A percentile compares a stretch with the other conserved stretches of the same genome.
These are phyloP conservation scores for Thalassarche chlororhynchos DNA, from an alignment of 2,113 vertebrate species.

Conservation along the genomic window DNA sequence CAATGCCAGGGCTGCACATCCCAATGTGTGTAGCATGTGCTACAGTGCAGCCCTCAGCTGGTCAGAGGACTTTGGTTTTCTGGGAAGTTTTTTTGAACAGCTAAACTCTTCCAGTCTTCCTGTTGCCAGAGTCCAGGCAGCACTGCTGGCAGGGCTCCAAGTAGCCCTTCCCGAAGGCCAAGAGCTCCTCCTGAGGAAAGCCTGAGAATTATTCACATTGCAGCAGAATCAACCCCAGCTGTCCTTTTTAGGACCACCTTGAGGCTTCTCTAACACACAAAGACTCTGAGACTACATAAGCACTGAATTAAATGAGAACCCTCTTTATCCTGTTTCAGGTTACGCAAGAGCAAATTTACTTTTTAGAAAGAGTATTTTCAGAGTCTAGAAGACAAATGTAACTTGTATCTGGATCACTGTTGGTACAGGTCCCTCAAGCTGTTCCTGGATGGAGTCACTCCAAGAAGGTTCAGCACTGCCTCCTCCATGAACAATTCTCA, in stretches of 20 bases:
- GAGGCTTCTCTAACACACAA: not conserved
- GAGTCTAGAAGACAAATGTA: not conserved
- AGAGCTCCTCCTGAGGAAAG: not conserved
- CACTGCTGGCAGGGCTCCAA: not conserved
- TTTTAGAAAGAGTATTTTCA: not conserved
- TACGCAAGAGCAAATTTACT: not conserved
- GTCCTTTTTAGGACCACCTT: not conserved
- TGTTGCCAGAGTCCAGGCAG: not conserved
- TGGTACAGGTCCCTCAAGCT: constrained; percentile 9
- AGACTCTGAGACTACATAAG: not conserved
- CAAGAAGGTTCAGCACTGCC: constrained; percentile 12
- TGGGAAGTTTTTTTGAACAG: not conserved
- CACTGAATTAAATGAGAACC: not conserved
- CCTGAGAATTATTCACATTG: not conserved
- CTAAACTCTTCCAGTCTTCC: not conserved
- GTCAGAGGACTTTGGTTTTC: not conserved
- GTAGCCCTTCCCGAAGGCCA: not conserved
- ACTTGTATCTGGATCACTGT: not conserved
- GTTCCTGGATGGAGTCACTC: constrained; percentile 32
- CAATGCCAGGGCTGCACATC: not conserved
- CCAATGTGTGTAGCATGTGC: not conserved
- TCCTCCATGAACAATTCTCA: not conserved
- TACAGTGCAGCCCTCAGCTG: not conserved
- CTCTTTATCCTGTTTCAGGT: not conserved
- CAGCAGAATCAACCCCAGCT: not conserved